phyloP scores from a whole-genome alignment of 1,140 invertebrate genomes.

The Dendroctonus valens region DNA sequence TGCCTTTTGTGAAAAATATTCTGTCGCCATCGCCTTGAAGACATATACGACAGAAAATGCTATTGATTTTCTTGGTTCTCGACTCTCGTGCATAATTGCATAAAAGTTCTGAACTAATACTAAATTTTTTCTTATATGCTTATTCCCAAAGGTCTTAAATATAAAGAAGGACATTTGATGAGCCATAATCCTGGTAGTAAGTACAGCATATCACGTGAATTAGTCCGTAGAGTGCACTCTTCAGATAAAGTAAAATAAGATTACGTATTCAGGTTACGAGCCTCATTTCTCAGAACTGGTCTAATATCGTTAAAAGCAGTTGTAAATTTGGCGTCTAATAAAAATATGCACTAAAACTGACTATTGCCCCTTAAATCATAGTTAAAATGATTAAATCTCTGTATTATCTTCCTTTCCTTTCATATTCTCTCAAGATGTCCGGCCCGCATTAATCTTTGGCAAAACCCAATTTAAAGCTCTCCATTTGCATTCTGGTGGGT shows the following conservation, averaged over 20 bases:
- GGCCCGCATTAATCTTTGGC: constrained; percentile 4
- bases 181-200: background rate
- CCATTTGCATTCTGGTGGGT: constrained; percentile 6
- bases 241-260: constrained; percentile 24
- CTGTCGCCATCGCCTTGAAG: constrained; percentile 1
- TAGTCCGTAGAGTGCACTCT: constrained; percentile 18
- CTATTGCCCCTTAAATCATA: constrained; percentile 24
- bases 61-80: background rate
- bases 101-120: too few species aligned
- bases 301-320: constrained; percentile 31
- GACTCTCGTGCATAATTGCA: too few species aligned
- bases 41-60: background rate
- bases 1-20: constrained; percentile 30
- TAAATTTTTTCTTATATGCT: too few species aligned
- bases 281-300: constrained; percentile 20
- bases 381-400: constrained; percentile 24
- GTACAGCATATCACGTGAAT: constrained; percentile 2
- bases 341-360: constrained; percentile 26
- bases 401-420: constrained; percentile 24
- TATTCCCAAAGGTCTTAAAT: background rate
- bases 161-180: constrained; percentile 2
- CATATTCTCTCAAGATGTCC: constrained; percentile 10
- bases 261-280: constrained; percentile 30
- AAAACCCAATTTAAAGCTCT: background rate
- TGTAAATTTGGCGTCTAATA: constrained; percentile 27